phyloP scores from a whole-genome alignment of 2,113 vertebrate species.

The Casuarius casuarius region DNA sequence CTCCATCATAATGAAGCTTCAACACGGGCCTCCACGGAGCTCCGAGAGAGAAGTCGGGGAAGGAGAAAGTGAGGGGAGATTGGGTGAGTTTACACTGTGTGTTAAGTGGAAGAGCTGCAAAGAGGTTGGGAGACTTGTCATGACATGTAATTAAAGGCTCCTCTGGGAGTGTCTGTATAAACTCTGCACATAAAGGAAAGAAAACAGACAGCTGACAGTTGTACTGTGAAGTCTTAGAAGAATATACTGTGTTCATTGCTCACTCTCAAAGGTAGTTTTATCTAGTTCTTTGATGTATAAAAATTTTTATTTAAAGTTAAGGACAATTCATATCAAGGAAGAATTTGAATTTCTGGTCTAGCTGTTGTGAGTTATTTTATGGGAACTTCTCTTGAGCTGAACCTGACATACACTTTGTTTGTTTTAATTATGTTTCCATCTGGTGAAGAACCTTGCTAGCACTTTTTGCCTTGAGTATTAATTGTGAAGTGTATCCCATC shows the following conservation, averaged over 20 bases:
- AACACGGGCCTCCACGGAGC: conserved; percentile 9
- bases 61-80: conserved; percentile 67
- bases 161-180: conserved; percentile 49
- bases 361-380: background rate
- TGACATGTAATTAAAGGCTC: conserved; percentile 72
- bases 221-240: conserved; percentile 41
- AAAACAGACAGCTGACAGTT: conserved; percentile 62
- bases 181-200: conserved; percentile 40
- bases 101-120: conserved; percentile 70
- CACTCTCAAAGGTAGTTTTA: conserved; percentile 64
- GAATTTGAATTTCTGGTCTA: background rate
- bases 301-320: conserved; percentile 6
- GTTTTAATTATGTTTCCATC: conserved; percentile 23
- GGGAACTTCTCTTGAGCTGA: conserved; percentile 3
- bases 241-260: conserved; percentile 55
- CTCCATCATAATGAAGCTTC: conserved; percentile 49
- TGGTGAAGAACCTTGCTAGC: background rate
- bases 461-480: background rate
- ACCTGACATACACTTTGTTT: background rate
- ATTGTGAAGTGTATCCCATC: background rate
- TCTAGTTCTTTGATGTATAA: conserved; percentile 25
- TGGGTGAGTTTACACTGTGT: conserved; percentile 49
- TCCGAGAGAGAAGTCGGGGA: conserved; percentile 30
- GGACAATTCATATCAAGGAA: conserved; percentile 36
- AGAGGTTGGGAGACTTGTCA: conserved; percentile 74